phyloP scores from a whole-genome alignment of 2,888 invertebrate species.

The Pseudococcus longispinus region DNA sequence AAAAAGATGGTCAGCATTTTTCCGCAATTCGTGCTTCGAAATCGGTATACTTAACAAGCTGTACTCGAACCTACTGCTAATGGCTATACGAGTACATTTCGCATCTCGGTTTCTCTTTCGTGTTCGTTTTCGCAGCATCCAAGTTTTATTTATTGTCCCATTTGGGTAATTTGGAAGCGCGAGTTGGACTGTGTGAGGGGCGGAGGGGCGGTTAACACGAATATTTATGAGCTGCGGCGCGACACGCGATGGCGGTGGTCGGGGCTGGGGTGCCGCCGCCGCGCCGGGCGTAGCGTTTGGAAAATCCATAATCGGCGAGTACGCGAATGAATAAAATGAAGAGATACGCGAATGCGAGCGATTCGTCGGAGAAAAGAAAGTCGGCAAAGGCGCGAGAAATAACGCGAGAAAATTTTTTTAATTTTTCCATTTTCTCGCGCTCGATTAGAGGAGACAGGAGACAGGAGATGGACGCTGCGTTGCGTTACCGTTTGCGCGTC shows the following conservation, averaged over 20 bases:
- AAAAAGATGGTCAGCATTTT: too few species aligned
- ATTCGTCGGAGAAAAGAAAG: not conserved
- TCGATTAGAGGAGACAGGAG: not conserved
- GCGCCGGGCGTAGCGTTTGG: not conserved
- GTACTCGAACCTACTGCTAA: not conserved
- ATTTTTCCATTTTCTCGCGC: not conserved
- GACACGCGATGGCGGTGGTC: not conserved
- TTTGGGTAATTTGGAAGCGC: constrained; percentile 2
- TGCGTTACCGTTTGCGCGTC: not conserved
- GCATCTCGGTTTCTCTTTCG: not conserved
- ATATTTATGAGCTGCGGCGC: not conserved
- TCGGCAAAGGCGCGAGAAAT: not conserved
- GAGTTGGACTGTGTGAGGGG: not conserved
- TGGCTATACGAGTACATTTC: not conserved
- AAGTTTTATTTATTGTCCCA: constrained; percentile 18
- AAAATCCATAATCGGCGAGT: not conserved
- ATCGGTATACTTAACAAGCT: not conserved
- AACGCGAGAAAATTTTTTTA: not conserved
- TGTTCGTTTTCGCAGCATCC: not conserved
- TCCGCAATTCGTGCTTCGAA: not conserved
- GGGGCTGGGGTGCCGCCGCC: not conserved
- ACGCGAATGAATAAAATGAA: not conserved
- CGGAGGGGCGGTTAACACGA: not conserved
- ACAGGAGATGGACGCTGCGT: not conserved
- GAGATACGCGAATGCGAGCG: not conserved